These are phyloP conservation scores for Morone chrysops DNA, from an alignment of 2,113 vertebrate species.

Conservation along the genomic window DNA sequence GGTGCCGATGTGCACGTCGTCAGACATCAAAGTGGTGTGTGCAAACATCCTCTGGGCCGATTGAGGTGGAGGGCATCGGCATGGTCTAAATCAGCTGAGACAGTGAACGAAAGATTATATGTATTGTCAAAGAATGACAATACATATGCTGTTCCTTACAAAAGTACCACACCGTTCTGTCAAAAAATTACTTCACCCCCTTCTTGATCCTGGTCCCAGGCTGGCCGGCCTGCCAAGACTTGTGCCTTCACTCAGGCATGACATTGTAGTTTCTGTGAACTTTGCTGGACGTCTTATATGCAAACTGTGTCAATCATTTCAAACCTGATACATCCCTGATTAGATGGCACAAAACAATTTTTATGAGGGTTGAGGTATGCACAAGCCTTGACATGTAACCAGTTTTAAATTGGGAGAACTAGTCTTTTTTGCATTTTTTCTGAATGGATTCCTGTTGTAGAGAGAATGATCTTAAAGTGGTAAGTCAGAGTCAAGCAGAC, in stretches of 20 bases:
- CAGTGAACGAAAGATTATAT: neutral
- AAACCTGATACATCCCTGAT: neutral
- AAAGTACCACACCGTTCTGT: neutral
- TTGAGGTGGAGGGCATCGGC: conserved; percentile 10
- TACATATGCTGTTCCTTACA: conserved; percentile 7
- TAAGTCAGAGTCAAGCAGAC: neutral
- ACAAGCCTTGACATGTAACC: conserved; percentile 5
- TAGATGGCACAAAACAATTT: neutral
- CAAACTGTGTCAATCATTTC: conserved; percentile 4
- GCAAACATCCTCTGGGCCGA: conserved; percentile 47
- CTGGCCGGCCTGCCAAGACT: conserved; percentile 1
- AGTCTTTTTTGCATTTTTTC: neutral
- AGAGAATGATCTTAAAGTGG: neutral
- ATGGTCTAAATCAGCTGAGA: conserved; percentile 29
- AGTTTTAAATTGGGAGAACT: neutral
- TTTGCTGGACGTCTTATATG: neutral
- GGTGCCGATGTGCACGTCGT: conserved; percentile 20
- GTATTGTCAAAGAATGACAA: conserved; percentile 9
- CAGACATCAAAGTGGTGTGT: conserved; percentile 66
- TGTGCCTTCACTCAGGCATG: conserved; percentile 22
- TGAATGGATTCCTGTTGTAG: no score
- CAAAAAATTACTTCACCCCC: conserved; percentile 22
- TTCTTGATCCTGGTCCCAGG: conserved; percentile 1
- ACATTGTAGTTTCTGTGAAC: conserved; percentile 8
- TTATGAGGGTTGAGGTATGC: neutral